Evolutionary conservation across 2,113 vertebrate species (phyloP).

Genomic region (Planiliza haematocheilus): DNA sequence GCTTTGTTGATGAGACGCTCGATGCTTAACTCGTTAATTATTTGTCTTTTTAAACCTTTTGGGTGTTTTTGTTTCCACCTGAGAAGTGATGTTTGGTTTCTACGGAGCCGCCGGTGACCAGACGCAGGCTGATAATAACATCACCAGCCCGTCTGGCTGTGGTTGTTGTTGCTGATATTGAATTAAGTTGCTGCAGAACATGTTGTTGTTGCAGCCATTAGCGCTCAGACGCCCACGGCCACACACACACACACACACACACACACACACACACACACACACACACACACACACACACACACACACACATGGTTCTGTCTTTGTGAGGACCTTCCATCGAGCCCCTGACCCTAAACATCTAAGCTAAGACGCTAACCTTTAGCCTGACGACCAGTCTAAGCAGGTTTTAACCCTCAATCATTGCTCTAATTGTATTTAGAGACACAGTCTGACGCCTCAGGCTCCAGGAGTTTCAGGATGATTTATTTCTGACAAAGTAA

Average conservation of each 20-base stretch:
- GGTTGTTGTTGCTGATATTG: constrained; percentile 64
- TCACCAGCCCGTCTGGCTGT: constrained; percentile 26
- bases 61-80: background rate
- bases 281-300: constrained; percentile 12
- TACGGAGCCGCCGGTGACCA: constrained; percentile 22
- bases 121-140: constrained; percentile 31
- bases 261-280: no score
- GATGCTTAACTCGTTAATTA: background rate
- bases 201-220: constrained; percentile 64
- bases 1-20: background rate
- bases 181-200: constrained; percentile 70
- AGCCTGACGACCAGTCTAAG: no score
- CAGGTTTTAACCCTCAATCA: no score
- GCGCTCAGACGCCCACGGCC: constrained; percentile 12
- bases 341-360: no score
- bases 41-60: no score
- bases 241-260: constrained; percentile 29
- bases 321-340: no score
- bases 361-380: no score
- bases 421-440: no score
- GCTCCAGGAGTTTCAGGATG: no score
- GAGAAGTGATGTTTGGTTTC: background rate
- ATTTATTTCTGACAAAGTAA: no score
- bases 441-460: no score
- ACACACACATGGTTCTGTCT: background rate